Evolutionary conservation across 2,888 invertebrate genomes (phyloP), one percentile per base, ranked within the genome.

Genomic region (Eristalinus sepulchralis): DNA sequence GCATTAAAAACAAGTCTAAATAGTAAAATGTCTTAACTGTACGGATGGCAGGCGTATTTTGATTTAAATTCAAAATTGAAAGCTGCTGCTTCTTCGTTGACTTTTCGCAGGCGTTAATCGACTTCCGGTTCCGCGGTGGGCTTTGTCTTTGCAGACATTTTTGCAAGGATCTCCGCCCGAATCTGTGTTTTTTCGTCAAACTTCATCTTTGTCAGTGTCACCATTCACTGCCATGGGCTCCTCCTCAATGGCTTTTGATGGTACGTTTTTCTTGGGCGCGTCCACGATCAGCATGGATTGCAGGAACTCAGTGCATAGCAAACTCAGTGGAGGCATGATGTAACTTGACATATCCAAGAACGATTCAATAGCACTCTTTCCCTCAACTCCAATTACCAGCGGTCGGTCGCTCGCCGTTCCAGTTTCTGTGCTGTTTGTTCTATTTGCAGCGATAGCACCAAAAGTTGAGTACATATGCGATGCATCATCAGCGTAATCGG

Each of bases 281-380:
- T 83, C 79, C 6, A 86, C 87, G 86, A 89, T 89, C 13, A 91
- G 88, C 81, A 91, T 88, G 53, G 91, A 89, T 88, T 91, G 91
- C 3, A 92, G 88, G 77, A 92, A 92, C 83, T 91, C 91, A 59
- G 89, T 89, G 81, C 90, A 91, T 33, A 92, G 88, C 75, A 92
- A 88, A 88, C 90, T 91, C 84, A 91, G 88, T 22, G 92, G 91
- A 22, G 92, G 91, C 92, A 92, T 92, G 34, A 92, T 91, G 88
- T 93, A 92, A 70, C 91, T 90, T 73, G 92, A 90, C 90, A 92
- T 90, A 82, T 90, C 90, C 86, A 92, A 90, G 75, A 93, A 88
- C 93, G 93, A 92, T 89, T 93, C 92, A 11, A 93, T 90, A 34
- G 93, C 91, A 88, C 91, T 92, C 86, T 92, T 93, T 39, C 92